Evolutionary conservation across 2,888 invertebrate genomes (phyloP), one percentile per base, ranked within the genome.

Genomic region (Lagria hirta): DNA sequence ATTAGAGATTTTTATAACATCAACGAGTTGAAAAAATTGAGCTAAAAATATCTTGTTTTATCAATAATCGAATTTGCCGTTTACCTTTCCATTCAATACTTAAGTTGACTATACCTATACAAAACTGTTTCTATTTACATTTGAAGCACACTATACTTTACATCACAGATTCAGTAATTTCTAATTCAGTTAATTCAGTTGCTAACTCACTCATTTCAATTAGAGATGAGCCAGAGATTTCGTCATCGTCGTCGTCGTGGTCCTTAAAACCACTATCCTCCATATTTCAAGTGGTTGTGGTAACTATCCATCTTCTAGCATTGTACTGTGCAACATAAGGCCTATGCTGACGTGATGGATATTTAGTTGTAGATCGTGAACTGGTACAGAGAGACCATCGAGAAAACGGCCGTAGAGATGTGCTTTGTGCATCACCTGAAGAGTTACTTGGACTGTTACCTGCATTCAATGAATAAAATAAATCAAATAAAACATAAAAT

Each of bases 371-470:
- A 1, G 55, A 49, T 36, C 61, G 56, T 13, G 59, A 43, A 51
- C 60, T 64, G 54, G 64, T 63, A 52, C 61, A 65, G 3, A 69
- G 57, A 3, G 70, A 68, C 66, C 68, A 69, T 35, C 65, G 55
- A 6, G 68, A 61, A 45, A 69, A 66, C 5, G 67, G 65, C 18
- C 68, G 58, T 41, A 70, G 43, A 1, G 69, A 64, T 1, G 71
- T 69, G 10, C 64, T 69, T 35, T 70, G 69, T 23, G 66, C 62
- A 16, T 65, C 67, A 44, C 68, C 69, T 35, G 71, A 71, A 10
- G 71, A 71, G 58, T 71, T 70, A 59, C 69, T 70, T 38, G 64
- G 61, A 54, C 68, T 70, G 60, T 68, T 67, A 58, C 66, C 70
- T 68, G 63, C 43, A 42, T 36, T 18, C 23, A 41, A 33, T 26